A percentile compares a stretch with the other conserved stretches of the same genome.
Evolutionary conservation across 2,113 vertebrate genomes (phyloP).

Genomic region (Pica pica): DNA sequence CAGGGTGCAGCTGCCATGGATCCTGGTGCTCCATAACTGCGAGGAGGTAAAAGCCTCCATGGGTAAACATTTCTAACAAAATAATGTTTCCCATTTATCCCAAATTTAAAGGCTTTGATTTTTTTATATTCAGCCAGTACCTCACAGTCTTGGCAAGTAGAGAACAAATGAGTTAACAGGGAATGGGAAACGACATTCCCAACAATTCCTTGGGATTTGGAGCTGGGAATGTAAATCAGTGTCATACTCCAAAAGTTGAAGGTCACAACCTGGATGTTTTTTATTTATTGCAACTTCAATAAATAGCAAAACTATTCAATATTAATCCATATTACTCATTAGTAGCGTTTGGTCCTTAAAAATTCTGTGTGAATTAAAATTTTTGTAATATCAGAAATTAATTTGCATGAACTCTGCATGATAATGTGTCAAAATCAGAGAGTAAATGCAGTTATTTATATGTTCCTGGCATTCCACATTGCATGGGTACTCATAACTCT

Average conservation of each 20-base stretch:
- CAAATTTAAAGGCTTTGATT: not conserved
- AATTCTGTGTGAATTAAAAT: not conserved
- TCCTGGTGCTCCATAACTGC: not conserved
- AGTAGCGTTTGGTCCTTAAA: not conserved
- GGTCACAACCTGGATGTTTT: not conserved
- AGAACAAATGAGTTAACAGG: not conserved
- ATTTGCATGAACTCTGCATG: not conserved
- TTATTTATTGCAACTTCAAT: not conserved
- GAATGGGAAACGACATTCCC: not conserved
- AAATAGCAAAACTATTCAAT: not conserved
- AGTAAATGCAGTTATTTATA: not conserved
- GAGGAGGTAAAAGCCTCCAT: not conserved
- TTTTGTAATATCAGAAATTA: not conserved
- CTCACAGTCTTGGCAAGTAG: not conserved
- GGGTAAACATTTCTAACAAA: not conserved
- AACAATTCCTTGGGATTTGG: not conserved
- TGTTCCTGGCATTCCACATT: not conserved
- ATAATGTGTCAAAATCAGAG: not conserved
- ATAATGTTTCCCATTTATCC: not conserved
- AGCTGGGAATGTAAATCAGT: not conserved
- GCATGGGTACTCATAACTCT: not conserved
- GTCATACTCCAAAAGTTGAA: not conserved
- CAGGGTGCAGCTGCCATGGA: not conserved
- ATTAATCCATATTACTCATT: not conserved
- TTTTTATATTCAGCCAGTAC: not conserved